These are phyloP conservation scores for Siniperca chuatsi DNA, from an alignment of 2,113 vertebrate species.

Conservation along the genomic window DNA sequence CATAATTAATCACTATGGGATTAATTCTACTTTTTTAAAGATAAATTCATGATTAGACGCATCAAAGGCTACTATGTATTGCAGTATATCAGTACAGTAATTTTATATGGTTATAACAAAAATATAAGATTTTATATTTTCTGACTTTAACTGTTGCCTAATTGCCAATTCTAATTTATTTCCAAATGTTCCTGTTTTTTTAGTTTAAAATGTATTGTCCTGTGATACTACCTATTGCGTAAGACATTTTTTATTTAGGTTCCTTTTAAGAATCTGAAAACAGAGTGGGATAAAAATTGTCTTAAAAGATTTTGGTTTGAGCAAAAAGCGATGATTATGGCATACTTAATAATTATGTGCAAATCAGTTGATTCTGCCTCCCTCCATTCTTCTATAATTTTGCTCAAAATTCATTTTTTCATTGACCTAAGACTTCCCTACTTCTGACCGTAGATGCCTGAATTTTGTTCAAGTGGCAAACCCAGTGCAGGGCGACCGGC, in stretches of 20 bases:
- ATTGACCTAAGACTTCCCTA: conserved; percentile 80
- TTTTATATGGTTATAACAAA: background rate
- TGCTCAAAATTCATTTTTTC: conserved; percentile 66
- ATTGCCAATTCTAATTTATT: conserved; percentile 6
- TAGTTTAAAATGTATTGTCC: background rate
- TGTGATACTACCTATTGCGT: conserved; percentile 7
- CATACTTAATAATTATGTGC: conserved; percentile 32
- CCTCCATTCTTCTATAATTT: conserved; percentile 66
- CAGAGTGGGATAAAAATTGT: conserved; percentile 27
- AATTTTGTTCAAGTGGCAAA: conserved; percentile 82
- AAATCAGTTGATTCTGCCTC: conserved; percentile 68
- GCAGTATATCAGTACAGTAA: background rate
- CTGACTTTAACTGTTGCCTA: conserved; percentile 38
- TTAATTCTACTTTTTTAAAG: background rate
- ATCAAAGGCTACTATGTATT: background rate
- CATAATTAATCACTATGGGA: background rate
- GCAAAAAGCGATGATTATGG: conserved; percentile 15
- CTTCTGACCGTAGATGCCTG: conserved; percentile 83
- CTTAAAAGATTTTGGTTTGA: conserved; percentile 8
- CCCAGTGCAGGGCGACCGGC: conserved; percentile 77
- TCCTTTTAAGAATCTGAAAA: conserved; percentile 9
- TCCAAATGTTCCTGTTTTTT: background rate
- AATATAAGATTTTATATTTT: background rate
- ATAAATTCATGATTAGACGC: too few relatives aligned
- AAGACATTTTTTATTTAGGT: background rate